phyloP scores from a whole-genome alignment of 64 coral and sea anemone species.

The Montipora foliosa region DNA sequence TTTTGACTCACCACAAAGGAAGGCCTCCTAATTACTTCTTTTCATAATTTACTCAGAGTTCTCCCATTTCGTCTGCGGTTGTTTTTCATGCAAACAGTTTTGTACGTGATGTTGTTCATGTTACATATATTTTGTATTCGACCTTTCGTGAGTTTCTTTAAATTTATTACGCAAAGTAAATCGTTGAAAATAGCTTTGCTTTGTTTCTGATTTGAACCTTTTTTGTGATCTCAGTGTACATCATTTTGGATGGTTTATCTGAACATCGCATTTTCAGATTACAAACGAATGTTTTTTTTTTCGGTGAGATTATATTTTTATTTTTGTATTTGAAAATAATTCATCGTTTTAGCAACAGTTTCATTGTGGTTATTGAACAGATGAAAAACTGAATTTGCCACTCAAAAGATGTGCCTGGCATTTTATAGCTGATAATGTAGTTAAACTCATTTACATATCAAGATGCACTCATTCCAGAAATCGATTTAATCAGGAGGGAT shows the following conservation, averaged over 20 bases:
- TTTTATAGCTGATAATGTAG: neutral
- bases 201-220: neutral
- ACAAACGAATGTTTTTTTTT: neutral
- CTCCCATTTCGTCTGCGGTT: slow-evolving; percentile 23
- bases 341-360: neutral
- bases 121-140: neutral
- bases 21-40: neutral
- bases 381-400: slow-evolving; percentile 18
- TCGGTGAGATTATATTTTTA: neutral
- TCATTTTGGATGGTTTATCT: neutral
- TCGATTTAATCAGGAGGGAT: no score
- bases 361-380: slow-evolving; percentile 5
- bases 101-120: slow-evolving; percentile 27
- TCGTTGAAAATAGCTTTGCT: neutral
- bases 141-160: neutral
- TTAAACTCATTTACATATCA: neutral
- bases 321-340: neutral
- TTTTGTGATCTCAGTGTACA: neutral
- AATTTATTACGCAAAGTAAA: neutral
- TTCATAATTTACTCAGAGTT: neutral
- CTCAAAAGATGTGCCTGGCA: neutral
- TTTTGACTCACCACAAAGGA: no score
- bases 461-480: no score
- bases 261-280: neutral
- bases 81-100: neutral